Conservation (phyloP, 2,797 vertebrate species). For the Poeciliopsis infans region DNA sequence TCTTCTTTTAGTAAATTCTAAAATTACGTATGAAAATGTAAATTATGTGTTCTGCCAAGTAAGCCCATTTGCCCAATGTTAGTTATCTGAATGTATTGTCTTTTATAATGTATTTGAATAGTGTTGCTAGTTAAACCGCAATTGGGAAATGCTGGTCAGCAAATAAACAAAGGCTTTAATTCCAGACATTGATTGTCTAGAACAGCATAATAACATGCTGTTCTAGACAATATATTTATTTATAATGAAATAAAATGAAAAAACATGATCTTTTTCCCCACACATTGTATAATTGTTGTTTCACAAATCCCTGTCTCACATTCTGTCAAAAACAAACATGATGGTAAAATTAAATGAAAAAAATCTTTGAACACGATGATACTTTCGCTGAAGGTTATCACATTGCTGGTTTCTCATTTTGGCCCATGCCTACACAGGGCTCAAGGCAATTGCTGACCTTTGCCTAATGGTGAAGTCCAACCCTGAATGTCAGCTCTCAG, state of each 20-base stretch:
- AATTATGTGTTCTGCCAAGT: background rate
- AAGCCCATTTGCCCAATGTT: background rate
- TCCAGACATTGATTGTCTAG: background rate
- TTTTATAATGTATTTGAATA: too few species aligned
- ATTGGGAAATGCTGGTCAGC: background rate
- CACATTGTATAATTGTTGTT: background rate
- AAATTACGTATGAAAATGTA: background rate
- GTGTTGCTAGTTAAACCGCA: background rate
- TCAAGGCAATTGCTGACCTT: slow-evolving; percentile 6
- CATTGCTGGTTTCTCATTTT: background rate
- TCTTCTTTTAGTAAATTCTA: background rate
- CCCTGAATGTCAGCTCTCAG: background rate
- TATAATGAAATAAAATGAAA: background rate
- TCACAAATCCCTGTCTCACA: background rate
- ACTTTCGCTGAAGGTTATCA: background rate
- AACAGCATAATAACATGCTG: background rate
- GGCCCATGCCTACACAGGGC: background rate
- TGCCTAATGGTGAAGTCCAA: background rate
- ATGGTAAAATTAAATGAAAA: background rate
- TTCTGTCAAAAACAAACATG: background rate
- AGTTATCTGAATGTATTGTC: background rate
- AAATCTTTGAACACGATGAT: background rate
- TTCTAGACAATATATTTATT: background rate
- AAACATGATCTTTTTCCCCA: too few species aligned
- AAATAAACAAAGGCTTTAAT: background rate